Conservation (phyloP, 2,113 vertebrate genomes). For the Stercorarius parasiticus region DNA sequence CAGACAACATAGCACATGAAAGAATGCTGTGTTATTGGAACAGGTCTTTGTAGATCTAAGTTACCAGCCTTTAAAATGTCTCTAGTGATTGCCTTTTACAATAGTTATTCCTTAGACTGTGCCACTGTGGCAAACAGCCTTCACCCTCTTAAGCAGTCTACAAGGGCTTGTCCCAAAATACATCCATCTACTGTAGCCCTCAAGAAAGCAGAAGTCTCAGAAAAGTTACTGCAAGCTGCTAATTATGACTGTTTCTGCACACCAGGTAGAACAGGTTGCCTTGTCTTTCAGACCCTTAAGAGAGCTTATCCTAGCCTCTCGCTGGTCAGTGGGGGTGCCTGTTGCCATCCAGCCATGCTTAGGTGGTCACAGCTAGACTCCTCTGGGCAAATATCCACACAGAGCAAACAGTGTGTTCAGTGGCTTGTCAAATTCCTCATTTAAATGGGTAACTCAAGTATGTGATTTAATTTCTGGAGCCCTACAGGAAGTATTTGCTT, state of each 20-base stretch:
- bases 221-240: not conserved
- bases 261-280: not conserved
- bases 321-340: not conserved
- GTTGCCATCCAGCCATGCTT: not conserved
- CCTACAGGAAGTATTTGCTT: not conserved
- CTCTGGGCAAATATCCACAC: not conserved
- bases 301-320: not conserved
- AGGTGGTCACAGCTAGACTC: not conserved
- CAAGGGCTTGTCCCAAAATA: not conserved
- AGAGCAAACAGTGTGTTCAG: not conserved
- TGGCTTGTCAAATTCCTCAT: slow-evolving; percentile 1
- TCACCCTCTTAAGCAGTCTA: not conserved
- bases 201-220: not conserved
- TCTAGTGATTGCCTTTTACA: not conserved
- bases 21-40: not conserved
- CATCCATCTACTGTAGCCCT: accelerated
- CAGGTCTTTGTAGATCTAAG: not conserved
- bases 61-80: not conserved
- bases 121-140: not conserved
- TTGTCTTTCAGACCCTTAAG: not conserved
- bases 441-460: slow-evolving; percentile 17
- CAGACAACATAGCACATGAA: not conserved
- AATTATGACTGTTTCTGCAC: not conserved
- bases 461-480: not conserved
- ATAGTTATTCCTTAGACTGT: not conserved